These are phyloP conservation scores for Eupithecia dodoneata DNA, from an alignment of 2,888 invertebrate species.

Conservation along the genomic window DNA sequence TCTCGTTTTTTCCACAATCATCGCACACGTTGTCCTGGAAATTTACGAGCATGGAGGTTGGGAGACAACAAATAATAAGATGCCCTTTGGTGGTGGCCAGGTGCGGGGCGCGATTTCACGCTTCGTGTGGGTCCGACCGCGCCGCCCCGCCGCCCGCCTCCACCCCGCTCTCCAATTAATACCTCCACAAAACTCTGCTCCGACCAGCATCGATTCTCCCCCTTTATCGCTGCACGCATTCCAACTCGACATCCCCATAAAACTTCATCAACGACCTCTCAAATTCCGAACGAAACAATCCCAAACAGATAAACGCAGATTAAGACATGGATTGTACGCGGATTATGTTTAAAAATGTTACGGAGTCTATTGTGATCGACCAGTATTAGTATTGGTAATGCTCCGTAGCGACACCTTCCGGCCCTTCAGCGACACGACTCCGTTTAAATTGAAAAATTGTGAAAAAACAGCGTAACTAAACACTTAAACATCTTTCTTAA, in stretches of 20 bases:
- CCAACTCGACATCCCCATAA: constrained; percentile 62
- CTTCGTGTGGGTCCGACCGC: constrained; percentile 76
- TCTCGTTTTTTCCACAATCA: constrained; percentile 78
- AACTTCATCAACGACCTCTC: constrained; percentile 49
- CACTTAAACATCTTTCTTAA: constrained; percentile 84
- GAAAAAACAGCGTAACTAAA: constrained; percentile 83
- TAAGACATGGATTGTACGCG: constrained; percentile 51
- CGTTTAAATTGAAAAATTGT: constrained; percentile 81
- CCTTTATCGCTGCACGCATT: constrained; percentile 54
- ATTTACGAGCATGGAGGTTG: constrained; percentile 83
- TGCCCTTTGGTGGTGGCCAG: constrained; percentile 68
- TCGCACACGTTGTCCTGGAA: constrained; percentile 83
- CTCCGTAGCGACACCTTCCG: constrained; percentile 82
- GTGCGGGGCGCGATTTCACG: constrained; percentile 80
- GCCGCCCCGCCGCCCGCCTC: constrained; percentile 47
- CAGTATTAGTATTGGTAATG: constrained; percentile 76
- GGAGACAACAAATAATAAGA: constrained; percentile 83
- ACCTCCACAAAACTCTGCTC: constrained; percentile 69
- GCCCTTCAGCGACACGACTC: constrained; percentile 78
- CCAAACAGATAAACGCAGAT: constrained; percentile 50
- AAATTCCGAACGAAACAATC: constrained; percentile 49
- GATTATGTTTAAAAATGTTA: constrained; percentile 54
- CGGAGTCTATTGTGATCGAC: constrained; percentile 56
- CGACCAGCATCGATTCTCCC: constrained; percentile 2
- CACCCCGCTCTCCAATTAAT: constrained; percentile 72